Percentiles rank a stretch among this genome's conserved stretches.
phyloP scores from a whole-genome alignment of 2,797 vertebrate species.

The Sebastolobus altivelis region DNA sequence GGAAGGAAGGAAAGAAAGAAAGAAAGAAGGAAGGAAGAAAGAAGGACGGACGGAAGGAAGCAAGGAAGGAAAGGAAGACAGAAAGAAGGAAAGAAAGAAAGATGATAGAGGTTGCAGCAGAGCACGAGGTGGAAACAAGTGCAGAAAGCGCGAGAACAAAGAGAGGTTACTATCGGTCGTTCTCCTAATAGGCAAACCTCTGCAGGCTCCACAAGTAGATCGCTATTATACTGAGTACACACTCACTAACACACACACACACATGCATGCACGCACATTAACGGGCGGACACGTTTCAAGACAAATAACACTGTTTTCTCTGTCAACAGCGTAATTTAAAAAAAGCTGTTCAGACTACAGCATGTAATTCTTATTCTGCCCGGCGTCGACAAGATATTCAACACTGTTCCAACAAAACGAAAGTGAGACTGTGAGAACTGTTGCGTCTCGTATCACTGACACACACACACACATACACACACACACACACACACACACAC shows the following conservation, averaged over 20 bases:
- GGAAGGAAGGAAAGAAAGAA: too few species aligned
- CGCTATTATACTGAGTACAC: slow-evolving; percentile 33
- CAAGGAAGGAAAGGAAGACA: background rate
- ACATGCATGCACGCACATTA: slow-evolving; percentile 1
- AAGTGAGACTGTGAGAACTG: slow-evolving; percentile 39
- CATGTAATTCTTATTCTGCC: background rate
- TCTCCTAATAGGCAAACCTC: slow-evolving; percentile 58
- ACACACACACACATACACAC: background rate
- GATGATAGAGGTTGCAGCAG: slow-evolving; percentile 3
- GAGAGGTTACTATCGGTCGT: slow-evolving; percentile 80
- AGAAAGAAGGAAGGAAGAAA: too few species aligned
- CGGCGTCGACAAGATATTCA: slow-evolving; percentile 11
- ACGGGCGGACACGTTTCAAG: background rate
- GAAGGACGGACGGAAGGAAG: too few species aligned
- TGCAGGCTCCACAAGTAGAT: slow-evolving; percentile 42
- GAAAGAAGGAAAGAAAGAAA: background rate
- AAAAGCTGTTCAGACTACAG: background rate
- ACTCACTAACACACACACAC: slow-evolving; percentile 30
- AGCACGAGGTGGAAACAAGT: slow-evolving; percentile 31
- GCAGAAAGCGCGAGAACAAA: slow-evolving; percentile 63
- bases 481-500: background rate
- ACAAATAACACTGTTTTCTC: slow-evolving; percentile 18
- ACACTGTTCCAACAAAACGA: slow-evolving; percentile 28
- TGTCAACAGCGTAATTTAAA: background rate
- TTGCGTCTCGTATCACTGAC: slow-evolving; percentile 29